phyloP scores from a whole-genome alignment of 2,888 invertebrate genomes.

The Watsonalla cultraria region DNA sequence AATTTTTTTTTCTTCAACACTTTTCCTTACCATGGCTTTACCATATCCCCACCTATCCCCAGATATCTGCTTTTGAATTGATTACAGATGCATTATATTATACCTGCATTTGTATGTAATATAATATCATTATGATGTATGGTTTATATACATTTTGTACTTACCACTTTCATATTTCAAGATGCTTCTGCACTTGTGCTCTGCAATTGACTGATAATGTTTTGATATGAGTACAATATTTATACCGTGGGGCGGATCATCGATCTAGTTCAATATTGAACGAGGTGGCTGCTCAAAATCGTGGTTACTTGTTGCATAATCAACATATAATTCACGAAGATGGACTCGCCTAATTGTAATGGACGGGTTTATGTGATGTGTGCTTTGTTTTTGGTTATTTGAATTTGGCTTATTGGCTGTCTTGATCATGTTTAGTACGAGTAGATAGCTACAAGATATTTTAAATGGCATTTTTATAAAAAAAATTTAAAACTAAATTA shows the following conservation, averaged over 20 bases:
- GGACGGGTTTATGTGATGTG: slow-evolving; percentile 40
- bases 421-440: neutral
- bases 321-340: slow-evolving; percentile 51
- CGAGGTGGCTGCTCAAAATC: slow-evolving; percentile 31
- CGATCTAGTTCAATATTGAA: slow-evolving; percentile 58
- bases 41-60: no score
- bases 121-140: no score
- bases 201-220: slow-evolving; percentile 55
- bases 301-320: slow-evolving; percentile 60
- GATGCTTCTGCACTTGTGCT: slow-evolving; percentile 35
- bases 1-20: no score
- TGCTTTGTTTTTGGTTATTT: neutral
- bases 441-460: no score
- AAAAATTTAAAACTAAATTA: neutral
- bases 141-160: slow-evolving; percentile 12
- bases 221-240: slow-evolving; percentile 51
- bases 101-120: no score
- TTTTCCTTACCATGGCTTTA: no score
- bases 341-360: slow-evolving; percentile 56
- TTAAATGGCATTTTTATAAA: neutral
- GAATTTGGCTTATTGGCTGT: no score
- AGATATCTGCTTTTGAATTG: no score
- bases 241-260: slow-evolving; percentile 53
- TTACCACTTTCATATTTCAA: slow-evolving; percentile 58
- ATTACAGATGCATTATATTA: no score